Evolutionary conservation across 2,888 invertebrate genomes (phyloP), one percentile per base, ranked within the genome.

Genomic region (Lasius fuliginosus): DNA sequence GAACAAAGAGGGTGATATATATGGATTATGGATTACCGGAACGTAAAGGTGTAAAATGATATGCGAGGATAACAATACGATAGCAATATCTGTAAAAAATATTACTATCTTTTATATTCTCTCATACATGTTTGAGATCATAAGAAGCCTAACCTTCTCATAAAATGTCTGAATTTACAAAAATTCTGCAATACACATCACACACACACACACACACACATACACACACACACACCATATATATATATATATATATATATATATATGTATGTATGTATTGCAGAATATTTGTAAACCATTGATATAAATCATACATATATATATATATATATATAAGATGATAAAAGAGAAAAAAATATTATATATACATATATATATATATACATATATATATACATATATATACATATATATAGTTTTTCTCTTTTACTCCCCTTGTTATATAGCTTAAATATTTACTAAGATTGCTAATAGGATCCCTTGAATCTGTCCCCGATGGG

Each of bases 371-470:
- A 36, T 36, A 36, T 33, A 36, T 36, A 36, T n/a, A n/a, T n/a
- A 36, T 36, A 36, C 0, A 0, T 36, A 36, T 36, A 36, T 36
- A n/a, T n/a, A n/a, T n/a, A n/a, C n/a, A n/a, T n/a, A 36, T 36
- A 36, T 5, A 36, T 36, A 36, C 5, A 4, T 36, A 36, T 36
- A 36, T 33, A 36, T 36, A 36, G 5, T 8, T 46, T 46, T 36
- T 23, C 23, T 18, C 36, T 18, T 15, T 11, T 23, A 23, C 30
- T 18, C 46, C 4, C 11, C 40, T 30, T 33, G n/a, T 27, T 74
- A 18, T 40, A 65, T 67, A 18, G 27, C 53, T 68, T 53, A 42
- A 77, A 68, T 68, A 56, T 68, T 77, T 56, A 56, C 56, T 9
- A 68, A 30, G 15, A 58, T 42, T 42, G 53, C 12, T 56, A 58